These are phyloP conservation scores for Ferdinandea cuprea DNA, from an alignment of 2,888 invertebrate genomes.

Conservation along the genomic window DNA sequence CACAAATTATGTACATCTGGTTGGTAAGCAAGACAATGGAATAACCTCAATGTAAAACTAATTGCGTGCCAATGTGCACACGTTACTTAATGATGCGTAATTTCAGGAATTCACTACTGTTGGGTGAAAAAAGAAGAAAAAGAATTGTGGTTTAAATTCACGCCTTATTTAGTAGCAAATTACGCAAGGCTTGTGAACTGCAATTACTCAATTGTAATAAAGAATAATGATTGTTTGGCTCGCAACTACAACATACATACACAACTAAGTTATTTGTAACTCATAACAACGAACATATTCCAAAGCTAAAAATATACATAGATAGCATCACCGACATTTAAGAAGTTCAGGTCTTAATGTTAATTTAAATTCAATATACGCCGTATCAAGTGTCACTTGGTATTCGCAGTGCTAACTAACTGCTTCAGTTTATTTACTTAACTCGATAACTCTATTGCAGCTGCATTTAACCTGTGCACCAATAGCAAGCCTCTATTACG, in stretches of 20 bases:
- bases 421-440: constrained; percentile 9
- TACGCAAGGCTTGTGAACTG: constrained; percentile 5
- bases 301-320: too few species aligned
- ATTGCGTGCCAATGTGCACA: constrained; percentile 28
- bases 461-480: constrained; percentile 1
- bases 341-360: constrained; percentile 19
- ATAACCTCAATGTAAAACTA: constrained; percentile 6
- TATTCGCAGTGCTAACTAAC: neutral
- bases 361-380: neutral
- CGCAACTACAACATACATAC: neutral
- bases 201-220: neutral
- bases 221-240: neutral
- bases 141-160: constrained; percentile 7
- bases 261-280: too few species aligned
- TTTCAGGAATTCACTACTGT: neutral
- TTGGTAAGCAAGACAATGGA: too few species aligned
- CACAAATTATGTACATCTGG: too few species aligned
- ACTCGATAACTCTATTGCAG: constrained; percentile 13
- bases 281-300: too few species aligned
- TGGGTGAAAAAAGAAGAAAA: neutral
- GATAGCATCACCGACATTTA: too few species aligned
- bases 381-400: constrained; percentile 20
- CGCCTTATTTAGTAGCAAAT: constrained; percentile 34
- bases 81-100: constrained; percentile 19
- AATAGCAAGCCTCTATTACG: constrained; percentile 5